phyloP scores from a whole-genome alignment of 2,797 vertebrate genomes.

The Rhabdophis nuchalis region DNA sequence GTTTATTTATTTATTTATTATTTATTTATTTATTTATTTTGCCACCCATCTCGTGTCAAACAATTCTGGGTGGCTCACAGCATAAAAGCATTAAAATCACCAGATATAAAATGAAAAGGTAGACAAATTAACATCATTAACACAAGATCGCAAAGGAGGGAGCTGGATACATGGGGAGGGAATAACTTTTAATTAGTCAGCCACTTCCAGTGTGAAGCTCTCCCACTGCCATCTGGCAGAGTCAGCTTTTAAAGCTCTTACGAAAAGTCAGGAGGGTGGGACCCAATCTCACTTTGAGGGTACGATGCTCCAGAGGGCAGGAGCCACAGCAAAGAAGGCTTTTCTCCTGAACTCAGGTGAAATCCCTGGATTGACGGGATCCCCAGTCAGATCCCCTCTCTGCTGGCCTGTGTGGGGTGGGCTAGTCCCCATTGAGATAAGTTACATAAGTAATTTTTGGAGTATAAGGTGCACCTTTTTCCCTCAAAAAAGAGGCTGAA shows the following conservation, averaged over 20 bases:
- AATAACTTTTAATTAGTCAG: background rate
- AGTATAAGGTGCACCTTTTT: no score
- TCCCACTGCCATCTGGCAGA: background rate
- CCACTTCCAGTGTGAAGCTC: background rate
- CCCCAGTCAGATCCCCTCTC: background rate
- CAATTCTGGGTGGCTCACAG: background rate
- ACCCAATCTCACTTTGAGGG: background rate
- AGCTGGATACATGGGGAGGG: background rate
- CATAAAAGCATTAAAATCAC: background rate
- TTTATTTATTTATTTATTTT: no score
- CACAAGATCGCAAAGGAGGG: background rate
- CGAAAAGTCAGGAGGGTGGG: background rate
- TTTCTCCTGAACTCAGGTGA: background rate
- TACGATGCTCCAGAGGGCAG: background rate
- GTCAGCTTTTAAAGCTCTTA: background rate
- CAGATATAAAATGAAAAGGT: background rate
- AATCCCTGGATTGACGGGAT: background rate
- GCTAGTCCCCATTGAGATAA: background rate
- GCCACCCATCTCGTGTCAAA: background rate
- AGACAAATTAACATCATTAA: background rate
- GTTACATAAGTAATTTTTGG: no score
- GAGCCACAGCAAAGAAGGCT: background rate
- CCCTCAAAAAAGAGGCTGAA: no score
- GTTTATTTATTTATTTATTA: background rate
- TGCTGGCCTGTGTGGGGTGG: background rate